A percentile compares a stretch with the other conserved stretches of the same genome.
phyloP scores from a whole-genome alignment of 2,113 vertebrate species.

The Colossoma macropomum region DNA sequence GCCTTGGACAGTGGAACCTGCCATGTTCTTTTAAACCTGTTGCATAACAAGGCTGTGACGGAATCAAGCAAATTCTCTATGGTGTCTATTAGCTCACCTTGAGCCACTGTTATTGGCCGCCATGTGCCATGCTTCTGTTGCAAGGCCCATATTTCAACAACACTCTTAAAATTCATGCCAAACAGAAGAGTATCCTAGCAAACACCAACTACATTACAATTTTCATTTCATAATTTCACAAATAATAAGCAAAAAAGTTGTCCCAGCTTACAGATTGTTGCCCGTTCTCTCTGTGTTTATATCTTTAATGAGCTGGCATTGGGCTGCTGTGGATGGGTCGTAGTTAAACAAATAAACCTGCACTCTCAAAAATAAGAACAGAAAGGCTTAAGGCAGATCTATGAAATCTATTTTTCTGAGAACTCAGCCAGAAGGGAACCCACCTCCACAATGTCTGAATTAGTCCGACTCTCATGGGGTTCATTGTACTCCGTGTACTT shows the following conservation, averaged over 20 bases:
- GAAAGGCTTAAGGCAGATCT: no score
- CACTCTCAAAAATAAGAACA: no score
- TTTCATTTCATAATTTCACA: no score
- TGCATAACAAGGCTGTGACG: conserved; percentile 31
- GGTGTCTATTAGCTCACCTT: not conserved
- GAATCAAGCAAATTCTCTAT: conserved; percentile 23
- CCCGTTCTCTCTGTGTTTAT: no score
- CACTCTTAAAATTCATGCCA: not conserved
- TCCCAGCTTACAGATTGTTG: no score
- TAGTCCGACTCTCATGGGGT: conserved; percentile 95
- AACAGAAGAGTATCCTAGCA: not conserved
- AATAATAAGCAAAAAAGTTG: no score
- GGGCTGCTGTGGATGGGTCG: no score
- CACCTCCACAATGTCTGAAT: conserved; percentile 96
- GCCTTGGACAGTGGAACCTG: conserved; percentile 12
- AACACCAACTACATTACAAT: not conserved
- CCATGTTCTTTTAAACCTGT: conserved; percentile 33
- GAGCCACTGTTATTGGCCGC: conserved; percentile 9
- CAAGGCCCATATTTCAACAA: conserved; percentile 3
- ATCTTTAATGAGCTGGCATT: no score
- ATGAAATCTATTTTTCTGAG: not conserved
- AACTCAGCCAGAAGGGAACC: conserved; percentile 58
- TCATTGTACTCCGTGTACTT: conserved; percentile 98
- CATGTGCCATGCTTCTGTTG: conserved; percentile 19
- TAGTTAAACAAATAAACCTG: not conserved